Base-by-base conservation (phyloP, 2,797 vertebrate species). In the Catharus ustulatus region DNA sequence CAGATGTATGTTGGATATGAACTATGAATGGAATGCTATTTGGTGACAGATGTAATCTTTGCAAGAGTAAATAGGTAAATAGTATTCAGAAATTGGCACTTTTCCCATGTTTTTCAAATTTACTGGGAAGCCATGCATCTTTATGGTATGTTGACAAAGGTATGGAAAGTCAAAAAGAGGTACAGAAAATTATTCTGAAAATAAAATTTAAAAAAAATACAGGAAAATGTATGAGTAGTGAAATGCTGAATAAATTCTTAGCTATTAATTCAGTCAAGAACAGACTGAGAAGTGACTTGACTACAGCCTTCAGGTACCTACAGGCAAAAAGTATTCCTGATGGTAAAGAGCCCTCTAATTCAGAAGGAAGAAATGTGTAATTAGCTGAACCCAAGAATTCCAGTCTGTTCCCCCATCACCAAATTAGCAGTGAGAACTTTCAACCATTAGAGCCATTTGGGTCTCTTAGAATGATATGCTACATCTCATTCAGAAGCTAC, bases 321-420 rank as follows among this genome's bases (percentile, higher is more conserved):
- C 38, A 61, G 72, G 72, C 68, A 84, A 92, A 84, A 93, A 45
- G 42, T 27, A 89, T 90, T 91, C 85, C 59, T 90, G 46, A 49
- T 27, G 74, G 59, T 82, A 73, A 57, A 76, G 46, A 77, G 19
- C 23, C 42, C 15, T 82, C 29, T 90, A 66, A 87, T 89, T 88
- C 81, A 84, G 40, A 8, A 77, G 14, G 29, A 93, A 76, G 36
- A 21, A 55, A 69, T n/a, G 12, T 72, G 32, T 63, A 84, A 81
- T 84, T 67, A 90, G 21, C 24, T 75, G 55, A 11, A 92, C 55
- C 13, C 15, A 90, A 77, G 38, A 84, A 75, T 54, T 90, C 27
- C 34, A 29, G 67, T 68, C 54, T 90, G 21, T 45, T 38, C 12
- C 11, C 26, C 11, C n/a, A 54, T 54, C 72, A 26, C 13, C 45